phyloP scores from a whole-genome alignment of 2,888 invertebrate genomes.

The Pseudanteris insignis region DNA sequence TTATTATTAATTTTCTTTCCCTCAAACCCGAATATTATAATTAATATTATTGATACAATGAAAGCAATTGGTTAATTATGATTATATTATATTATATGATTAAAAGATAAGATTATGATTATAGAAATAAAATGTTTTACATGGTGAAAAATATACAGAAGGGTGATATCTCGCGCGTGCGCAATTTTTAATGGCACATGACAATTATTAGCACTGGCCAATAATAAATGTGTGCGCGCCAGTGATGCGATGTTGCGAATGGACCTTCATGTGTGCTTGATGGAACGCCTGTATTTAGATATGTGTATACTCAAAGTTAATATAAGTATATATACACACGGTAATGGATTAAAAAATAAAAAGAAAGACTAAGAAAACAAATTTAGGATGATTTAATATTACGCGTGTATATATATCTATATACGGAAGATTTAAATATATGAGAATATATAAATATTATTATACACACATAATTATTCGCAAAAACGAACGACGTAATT shows the following conservation, averaged over 20 bases:
- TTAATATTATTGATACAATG: constrained; percentile 13
- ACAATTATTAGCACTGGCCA: constrained; percentile 1
- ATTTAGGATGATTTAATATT: too few relatives aligned
- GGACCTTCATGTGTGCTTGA: constrained; percentile 25
- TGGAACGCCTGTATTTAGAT: constrained; percentile 35
- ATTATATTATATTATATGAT: constrained; percentile 27
- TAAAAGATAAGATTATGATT: constrained; percentile 26
- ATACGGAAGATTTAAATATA: constrained; percentile 38
- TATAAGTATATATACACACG: constrained; percentile 24
- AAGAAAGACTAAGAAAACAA: too few relatives aligned
- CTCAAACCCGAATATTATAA: too few relatives aligned
- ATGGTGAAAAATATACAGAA: constrained; percentile 2
- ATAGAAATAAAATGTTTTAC: constrained; percentile 19
- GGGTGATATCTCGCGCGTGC: too few relatives aligned
- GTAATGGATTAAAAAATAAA: constrained; percentile 10
- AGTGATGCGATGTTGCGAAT: constrained; percentile 18
- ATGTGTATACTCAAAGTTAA: constrained; percentile 35
- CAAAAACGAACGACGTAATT: constrained; percentile 37
- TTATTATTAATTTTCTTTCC: too few relatives aligned
- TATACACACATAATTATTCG: constrained; percentile 44
- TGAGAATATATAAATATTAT: constrained; percentile 43
- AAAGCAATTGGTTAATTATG: constrained; percentile 30
- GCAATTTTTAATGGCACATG: too few relatives aligned
- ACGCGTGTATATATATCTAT: constrained; percentile 43
- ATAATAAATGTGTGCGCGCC: constrained; percentile 20